Conservation (phyloP, 1,140 invertebrate genomes). For the Lerema accius region DNA sequence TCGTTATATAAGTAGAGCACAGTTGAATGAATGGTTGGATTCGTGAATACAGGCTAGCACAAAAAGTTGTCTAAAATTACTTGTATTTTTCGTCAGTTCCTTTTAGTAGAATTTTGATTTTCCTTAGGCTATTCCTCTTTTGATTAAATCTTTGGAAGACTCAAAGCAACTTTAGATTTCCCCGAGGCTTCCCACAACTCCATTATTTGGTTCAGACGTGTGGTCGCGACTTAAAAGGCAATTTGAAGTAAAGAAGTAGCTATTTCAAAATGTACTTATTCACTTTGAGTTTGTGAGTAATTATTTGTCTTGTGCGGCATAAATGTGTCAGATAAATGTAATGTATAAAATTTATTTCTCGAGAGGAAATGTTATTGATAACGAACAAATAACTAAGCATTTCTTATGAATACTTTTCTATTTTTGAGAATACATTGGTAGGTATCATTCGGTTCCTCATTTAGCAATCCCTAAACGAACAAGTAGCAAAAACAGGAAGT, state of each 20-base stretch:
- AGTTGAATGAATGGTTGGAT: background rate
- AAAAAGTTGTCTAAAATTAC: background rate
- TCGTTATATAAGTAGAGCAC: background rate
- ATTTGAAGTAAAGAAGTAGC: conserved; percentile 10
- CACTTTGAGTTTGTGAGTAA: background rate
- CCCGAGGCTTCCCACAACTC: conserved; percentile 24
- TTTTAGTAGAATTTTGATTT: conserved; percentile 17
- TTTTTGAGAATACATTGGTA: too few relatives aligned
- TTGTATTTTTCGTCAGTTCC: background rate
- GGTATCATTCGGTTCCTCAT: too few relatives aligned
- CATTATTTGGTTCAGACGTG: conserved; percentile 30
- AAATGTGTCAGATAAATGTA: too few relatives aligned
- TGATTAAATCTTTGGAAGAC: conserved; percentile 30
- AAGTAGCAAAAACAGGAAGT: too few relatives aligned
- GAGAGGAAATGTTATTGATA: too few relatives aligned
- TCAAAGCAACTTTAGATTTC: conserved; percentile 30
- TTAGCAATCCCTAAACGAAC: too few relatives aligned
- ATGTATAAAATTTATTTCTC: too few relatives aligned
- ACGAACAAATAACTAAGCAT: too few relatives aligned
- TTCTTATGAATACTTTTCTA: too few relatives aligned
- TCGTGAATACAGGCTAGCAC: background rate
- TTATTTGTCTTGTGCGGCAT: background rate
- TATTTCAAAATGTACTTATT: background rate
- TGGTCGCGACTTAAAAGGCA: conserved; percentile 20
- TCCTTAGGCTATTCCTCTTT: conserved; percentile 27